Evolutionary conservation across 2,888 invertebrate genomes (phyloP).

Genomic region (Cepaea hortensis): DNA sequence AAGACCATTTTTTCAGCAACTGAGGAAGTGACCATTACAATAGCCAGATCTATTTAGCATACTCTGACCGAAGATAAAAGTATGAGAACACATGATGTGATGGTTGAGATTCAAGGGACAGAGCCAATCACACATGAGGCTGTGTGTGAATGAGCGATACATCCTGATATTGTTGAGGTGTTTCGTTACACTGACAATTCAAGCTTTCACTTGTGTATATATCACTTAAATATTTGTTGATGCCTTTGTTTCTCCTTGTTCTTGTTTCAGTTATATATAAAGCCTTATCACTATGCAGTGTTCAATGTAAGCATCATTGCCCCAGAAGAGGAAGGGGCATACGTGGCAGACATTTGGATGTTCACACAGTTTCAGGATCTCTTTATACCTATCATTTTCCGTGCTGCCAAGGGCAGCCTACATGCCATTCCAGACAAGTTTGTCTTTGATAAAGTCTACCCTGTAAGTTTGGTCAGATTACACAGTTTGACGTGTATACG

Average conservation of each 20-base stretch:
- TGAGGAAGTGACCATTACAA: too few species aligned
- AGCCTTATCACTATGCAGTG: constrained; percentile 80
- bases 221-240: too few species aligned
- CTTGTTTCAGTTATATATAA: constrained; percentile 71
- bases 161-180: too few species aligned
- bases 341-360: constrained; percentile 84
- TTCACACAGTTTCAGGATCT: constrained; percentile 81
- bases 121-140: too few species aligned
- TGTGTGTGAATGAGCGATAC: too few species aligned
- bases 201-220: too few species aligned
- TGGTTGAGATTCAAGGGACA: too few species aligned
- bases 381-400: constrained; percentile 84
- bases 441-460: constrained; percentile 87
- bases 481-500: not conserved
- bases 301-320: constrained; percentile 85
- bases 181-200: too few species aligned
- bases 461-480: constrained; percentile 79
- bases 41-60: too few species aligned
- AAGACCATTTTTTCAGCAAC: too few species aligned
- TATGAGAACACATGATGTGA: too few species aligned
- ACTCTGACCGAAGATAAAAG: too few species aligned
- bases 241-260: constrained; percentile 25
- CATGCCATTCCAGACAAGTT: constrained; percentile 83
- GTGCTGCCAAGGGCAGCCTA: constrained; percentile 85
- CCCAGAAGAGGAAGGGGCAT: constrained; percentile 83